Evolutionary conservation across 2,113 vertebrate genomes (phyloP).

Genomic region (Neodon shergylaensis): DNA sequence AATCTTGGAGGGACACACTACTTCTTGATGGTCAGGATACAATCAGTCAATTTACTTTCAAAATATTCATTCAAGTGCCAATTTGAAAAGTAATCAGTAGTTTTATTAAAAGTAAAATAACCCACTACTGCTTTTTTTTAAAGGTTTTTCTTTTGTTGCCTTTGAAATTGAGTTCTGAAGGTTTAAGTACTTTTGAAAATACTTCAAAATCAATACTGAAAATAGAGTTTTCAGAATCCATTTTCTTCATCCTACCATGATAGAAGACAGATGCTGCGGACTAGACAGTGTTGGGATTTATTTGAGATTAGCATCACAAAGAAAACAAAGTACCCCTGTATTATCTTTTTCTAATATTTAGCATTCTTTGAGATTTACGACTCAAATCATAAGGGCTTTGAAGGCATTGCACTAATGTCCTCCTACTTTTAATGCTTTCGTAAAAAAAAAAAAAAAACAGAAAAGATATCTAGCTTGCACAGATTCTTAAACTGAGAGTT

Average conservation of each 20-base stretch:
- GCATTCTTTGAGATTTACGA: neutral
- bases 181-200: constrained; percentile 53
- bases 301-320: constrained; percentile 28
- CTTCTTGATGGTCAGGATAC: constrained; percentile 33
- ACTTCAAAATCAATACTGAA: constrained; percentile 50
- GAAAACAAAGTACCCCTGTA: neutral
- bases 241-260: neutral
- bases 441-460: neutral
- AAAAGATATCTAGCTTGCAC: neutral
- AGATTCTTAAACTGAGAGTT: neutral
- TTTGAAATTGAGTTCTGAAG: constrained; percentile 58
- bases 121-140: constrained; percentile 7
- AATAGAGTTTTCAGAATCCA: constrained; percentile 26
- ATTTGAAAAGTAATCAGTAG: constrained; percentile 56
- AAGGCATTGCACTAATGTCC: constrained; percentile 10
- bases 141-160: constrained; percentile 47
- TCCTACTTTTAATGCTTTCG: constrained; percentile 6
- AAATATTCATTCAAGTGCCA: constrained; percentile 40
- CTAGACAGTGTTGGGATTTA: constrained; percentile 14
- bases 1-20: neutral
- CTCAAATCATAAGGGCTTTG: neutral
- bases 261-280: constrained; percentile 15
- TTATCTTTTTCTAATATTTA: neutral
- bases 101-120: constrained; percentile 62
- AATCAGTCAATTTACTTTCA: constrained; percentile 40